A percentile compares a stretch with the other conserved stretches of the same genome.
These are phyloP conservation scores for Steatornis caripensis DNA, from an alignment of 2,113 vertebrate genomes.

Conservation along the genomic window DNA sequence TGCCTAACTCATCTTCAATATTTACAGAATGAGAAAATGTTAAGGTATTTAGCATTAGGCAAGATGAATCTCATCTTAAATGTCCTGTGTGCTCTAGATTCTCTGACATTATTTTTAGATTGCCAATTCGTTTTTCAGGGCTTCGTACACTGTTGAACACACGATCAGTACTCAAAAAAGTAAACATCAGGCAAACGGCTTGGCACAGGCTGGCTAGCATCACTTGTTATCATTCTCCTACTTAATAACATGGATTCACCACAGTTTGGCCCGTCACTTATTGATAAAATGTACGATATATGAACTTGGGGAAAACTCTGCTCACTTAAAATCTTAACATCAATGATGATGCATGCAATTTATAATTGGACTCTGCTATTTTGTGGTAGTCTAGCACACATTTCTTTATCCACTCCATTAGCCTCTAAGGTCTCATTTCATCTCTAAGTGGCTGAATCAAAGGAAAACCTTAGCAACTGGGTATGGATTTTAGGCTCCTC, in stretches of 20 bases:
- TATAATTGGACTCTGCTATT: not conserved
- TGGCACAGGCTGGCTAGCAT: not conserved
- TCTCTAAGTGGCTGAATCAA: not conserved
- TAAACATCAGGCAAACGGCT: not conserved
- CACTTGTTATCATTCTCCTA: not conserved
- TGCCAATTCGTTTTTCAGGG: not conserved
- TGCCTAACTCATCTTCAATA: not conserved
- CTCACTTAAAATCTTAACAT: not conserved
- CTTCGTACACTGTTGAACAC: not conserved
- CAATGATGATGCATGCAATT: fast-evolving
- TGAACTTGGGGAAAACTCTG: not conserved
- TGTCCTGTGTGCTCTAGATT: not conserved
- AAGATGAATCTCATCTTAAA: not conserved
- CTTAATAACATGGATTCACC: not conserved
- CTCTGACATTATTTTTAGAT: not conserved
- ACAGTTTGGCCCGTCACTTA: not conserved
- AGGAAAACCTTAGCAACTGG: not conserved
- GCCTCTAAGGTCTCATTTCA: not conserved
- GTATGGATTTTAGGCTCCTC: not conserved
- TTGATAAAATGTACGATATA: not conserved
- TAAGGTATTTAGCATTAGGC: not conserved
- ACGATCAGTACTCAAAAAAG: not conserved
- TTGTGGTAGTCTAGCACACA: not conserved
- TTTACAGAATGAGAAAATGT: not conserved
- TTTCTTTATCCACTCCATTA: not conserved